Evolutionary conservation across 2,888 invertebrate genomes (phyloP).

Genomic region (Chesias legatella): DNA sequence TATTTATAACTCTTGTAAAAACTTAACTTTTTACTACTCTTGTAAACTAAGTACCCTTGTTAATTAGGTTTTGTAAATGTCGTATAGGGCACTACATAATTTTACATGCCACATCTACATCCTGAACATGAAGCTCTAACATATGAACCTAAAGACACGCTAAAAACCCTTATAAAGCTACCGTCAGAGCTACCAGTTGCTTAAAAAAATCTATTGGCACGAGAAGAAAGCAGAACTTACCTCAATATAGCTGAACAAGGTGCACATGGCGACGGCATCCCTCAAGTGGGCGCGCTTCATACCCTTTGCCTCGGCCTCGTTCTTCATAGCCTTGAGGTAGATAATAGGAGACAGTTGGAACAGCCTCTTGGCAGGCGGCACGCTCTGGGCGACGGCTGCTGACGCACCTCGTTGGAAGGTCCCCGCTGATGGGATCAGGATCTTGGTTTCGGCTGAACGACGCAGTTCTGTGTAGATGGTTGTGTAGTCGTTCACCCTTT

Average conservation of each 20-base stretch:
- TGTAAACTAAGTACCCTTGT: too few relatives aligned
- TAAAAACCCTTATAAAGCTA: too few relatives aligned
- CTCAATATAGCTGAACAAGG: slow-evolving; percentile 83
- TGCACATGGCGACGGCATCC: slow-evolving; percentile 94
- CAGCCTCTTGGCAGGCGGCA: slow-evolving; percentile 80
- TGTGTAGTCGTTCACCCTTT: slow-evolving; percentile 85
- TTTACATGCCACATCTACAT: too few relatives aligned
- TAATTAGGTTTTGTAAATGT: too few relatives aligned
- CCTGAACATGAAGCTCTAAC: too few relatives aligned
- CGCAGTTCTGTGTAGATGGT: slow-evolving; percentile 86
- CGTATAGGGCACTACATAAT: too few relatives aligned
- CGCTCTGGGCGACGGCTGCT: slow-evolving; percentile 82
- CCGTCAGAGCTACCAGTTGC: too few relatives aligned
- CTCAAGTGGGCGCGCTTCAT: slow-evolving; percentile 92
- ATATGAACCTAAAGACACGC: too few relatives aligned
- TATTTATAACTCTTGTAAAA: too few relatives aligned
- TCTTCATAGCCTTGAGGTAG: slow-evolving; percentile 93
- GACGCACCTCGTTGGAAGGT: slow-evolving; percentile 87
- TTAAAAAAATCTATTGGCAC: too few relatives aligned
- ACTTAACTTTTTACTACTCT: too few relatives aligned
- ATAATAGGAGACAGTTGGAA: slow-evolving; percentile 89
- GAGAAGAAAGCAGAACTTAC: slow-evolving; percentile 20
- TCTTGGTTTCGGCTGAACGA: slow-evolving; percentile 80
- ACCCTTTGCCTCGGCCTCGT: slow-evolving; percentile 87
- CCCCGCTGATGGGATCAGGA: slow-evolving; percentile 85